Percentiles rank a stretch among this genome's conserved stretches.
phyloP scores from a whole-genome alignment of 2,888 invertebrate species.

The Campoplex nolae region DNA sequence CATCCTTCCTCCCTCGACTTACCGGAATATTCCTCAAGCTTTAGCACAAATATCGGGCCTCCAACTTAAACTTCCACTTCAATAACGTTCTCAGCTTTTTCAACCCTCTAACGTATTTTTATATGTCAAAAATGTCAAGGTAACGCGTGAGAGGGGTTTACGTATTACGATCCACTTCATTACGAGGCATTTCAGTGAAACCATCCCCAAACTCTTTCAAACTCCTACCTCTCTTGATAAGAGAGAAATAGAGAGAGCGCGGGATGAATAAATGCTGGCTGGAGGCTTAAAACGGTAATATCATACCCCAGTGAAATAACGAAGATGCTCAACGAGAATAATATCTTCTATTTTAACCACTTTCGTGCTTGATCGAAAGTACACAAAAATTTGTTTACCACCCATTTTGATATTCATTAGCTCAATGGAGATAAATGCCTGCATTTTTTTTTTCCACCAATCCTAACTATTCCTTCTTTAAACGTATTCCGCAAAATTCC shows the following conservation, averaged over 20 bases:
- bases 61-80: background rate
- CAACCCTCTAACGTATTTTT: slow-evolving; percentile 16
- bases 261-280: too few species aligned
- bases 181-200: slow-evolving; percentile 40
- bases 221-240: background rate
- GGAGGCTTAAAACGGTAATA: slow-evolving; percentile 19
- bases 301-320: slow-evolving; percentile 4
- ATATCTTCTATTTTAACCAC: slow-evolving; percentile 47
- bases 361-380: slow-evolving; percentile 50
- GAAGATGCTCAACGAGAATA: slow-evolving; percentile 32
- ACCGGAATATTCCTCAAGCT: slow-evolving; percentile 4
- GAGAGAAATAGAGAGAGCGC: background rate
- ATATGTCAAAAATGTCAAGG: background rate
- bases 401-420: slow-evolving; percentile 30
- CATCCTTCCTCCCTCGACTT: slow-evolving; percentile 34
- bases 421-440: background rate
- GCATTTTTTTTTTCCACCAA: background rate
- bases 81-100: slow-evolving; percentile 24
- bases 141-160: slow-evolving; percentile 21
- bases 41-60: background rate
- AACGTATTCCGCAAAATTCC: background rate
- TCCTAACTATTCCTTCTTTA: background rate
- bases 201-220: background rate
- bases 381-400: slow-evolving; percentile 47
- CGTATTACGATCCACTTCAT: slow-evolving; percentile 35